phyloP scores from a whole-genome alignment of 2,113 vertebrate genomes.

The Rafetus swinhoei region DNA sequence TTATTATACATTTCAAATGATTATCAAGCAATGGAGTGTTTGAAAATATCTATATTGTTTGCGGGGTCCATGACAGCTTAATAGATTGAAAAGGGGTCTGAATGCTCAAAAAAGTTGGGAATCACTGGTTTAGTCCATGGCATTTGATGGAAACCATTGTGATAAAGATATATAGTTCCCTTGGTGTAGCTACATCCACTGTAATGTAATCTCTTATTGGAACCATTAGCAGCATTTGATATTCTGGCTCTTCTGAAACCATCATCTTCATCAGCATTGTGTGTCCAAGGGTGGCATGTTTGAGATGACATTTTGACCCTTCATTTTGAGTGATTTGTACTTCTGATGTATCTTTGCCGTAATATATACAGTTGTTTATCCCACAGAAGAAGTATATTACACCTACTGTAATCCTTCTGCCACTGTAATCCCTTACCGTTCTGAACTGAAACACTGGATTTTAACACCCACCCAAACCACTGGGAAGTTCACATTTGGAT shows the following conservation, averaged over 20 bases:
- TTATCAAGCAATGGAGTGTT: no score
- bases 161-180: conserved; percentile 4
- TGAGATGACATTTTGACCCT: conserved; percentile 40
- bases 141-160: neutral
- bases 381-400: conserved; percentile 35
- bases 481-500: conserved; percentile 33
- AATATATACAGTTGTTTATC: conserved; percentile 19
- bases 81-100: no score
- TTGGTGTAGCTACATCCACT: neutral
- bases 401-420: conserved; percentile 29
- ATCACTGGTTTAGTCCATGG: neutral
- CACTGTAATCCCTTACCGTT: neutral
- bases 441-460: neutral
- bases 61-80: no score
- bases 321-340: neutral
- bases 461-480: conserved; percentile 29
- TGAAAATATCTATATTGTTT: no score
- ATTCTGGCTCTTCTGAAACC: neutral
- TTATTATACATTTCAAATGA: no score
- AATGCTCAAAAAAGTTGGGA: no score
- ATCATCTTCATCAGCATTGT: conserved; percentile 44
- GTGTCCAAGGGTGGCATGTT: conserved; percentile 43
- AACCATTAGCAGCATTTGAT: conserved; percentile 40
- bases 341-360: conserved; percentile 41
- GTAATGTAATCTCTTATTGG: conserved; percentile 29